phyloP scores from a whole-genome alignment of 2,113 vertebrate species.

The Nasalis larvatus region DNA sequence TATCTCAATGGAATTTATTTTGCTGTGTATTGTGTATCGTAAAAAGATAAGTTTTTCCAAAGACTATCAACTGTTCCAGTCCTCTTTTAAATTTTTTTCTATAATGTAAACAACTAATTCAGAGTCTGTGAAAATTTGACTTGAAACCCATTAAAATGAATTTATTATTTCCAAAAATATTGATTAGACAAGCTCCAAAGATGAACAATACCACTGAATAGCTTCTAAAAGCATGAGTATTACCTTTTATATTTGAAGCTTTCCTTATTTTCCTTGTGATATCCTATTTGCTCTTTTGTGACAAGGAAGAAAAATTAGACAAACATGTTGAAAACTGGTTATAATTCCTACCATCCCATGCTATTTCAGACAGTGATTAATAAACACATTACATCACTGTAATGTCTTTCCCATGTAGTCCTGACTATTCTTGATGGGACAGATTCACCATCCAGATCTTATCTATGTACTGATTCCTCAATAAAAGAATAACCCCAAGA shows the following conservation, averaged over 20 bases:
- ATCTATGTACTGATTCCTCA: not conserved
- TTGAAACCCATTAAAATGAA: not conserved
- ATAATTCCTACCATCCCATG: not conserved
- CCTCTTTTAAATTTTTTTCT: not conserved
- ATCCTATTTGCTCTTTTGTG: conserved; percentile 9
- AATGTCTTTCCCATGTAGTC: not conserved
- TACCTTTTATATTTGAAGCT: not conserved
- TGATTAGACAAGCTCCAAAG: not conserved
- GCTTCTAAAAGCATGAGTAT: conserved; percentile 13
- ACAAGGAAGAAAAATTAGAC: not conserved
- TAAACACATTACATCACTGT: not conserved
- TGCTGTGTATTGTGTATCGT: not conserved
- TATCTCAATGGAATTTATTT: conserved; percentile 30
- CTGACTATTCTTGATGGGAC: not conserved
- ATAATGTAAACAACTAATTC: not conserved
- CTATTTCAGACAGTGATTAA: conserved; percentile 25
- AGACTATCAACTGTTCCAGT: not conserved
- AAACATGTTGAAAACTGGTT: conserved; percentile 23
- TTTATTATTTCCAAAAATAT: not conserved
- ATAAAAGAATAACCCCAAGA: not conserved
- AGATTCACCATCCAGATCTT: not conserved
- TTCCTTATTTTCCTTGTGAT: conserved; percentile 10
- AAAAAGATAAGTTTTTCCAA: conserved; percentile 16
- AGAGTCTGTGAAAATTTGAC: too few relatives aligned
- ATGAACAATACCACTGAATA: not conserved